Base-by-base conservation (phyloP, 1,140 invertebrate species). In the Harpegnathos saltator region DNA sequence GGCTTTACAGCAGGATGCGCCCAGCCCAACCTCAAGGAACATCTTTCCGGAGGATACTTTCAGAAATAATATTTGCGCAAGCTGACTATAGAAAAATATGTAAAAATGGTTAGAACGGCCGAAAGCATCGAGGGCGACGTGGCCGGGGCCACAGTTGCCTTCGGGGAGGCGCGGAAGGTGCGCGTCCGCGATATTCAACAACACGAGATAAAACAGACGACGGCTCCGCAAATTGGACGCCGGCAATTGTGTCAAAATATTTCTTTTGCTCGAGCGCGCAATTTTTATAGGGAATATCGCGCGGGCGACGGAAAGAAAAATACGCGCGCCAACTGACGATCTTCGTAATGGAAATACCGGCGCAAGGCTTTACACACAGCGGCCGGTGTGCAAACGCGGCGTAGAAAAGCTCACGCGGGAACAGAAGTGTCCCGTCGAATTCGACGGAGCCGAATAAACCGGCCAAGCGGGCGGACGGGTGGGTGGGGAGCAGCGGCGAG, bases 271-370 rank as follows among this genome's bases (percentile, higher is more conserved):
- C 38, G 38, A 9, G 22, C 7, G 61, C 38, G n/a, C 26, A 33
- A 56, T 71, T 80, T 80, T 80, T 71, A 44, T 71, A 48, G 65
- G 24, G 69, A 71, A 80, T 15, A 80, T 14, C 7, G 17, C 4
- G 44, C 33, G 9, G n/a, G 1, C 63, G 14, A 14, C 3, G 33
- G n/a, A 29, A 26, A 17, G 19, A 26, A 48, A 80, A 69, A 80
- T 44, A 56, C 19, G 1, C 26, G 17, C 33, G 22, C 17, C 12
- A 11, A 19, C 17, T n/a, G 33, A 14, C 59, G 15, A 26, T 38
- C 17, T 68, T 38, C 22, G 17, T 44, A 78, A 66, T 68, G 14
- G 29, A 56, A 33, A 38, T 66, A 19, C 33, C 12, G 22, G 19
- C 4, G 15, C 12, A 22, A 78, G 62, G 33, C n/a, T 58, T 66